phyloP scores from a whole-genome alignment of 2,113 vertebrate genomes.

The Clarias batrachus region DNA sequence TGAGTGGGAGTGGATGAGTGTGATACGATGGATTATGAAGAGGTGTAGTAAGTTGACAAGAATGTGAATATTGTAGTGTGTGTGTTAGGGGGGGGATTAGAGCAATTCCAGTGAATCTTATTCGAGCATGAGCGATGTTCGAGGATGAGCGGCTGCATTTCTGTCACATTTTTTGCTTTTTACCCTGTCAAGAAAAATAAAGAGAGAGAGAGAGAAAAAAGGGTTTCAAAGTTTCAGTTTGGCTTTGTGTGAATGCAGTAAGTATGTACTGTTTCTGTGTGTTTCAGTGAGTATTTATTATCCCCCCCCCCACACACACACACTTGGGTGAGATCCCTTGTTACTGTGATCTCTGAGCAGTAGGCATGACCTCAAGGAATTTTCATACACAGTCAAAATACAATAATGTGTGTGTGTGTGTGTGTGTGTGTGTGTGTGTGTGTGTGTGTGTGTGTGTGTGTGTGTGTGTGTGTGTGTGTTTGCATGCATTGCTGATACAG shows the following conservation, averaged over 20 bases:
- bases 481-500: not conserved
- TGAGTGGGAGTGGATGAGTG: not conserved
- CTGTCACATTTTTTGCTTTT: not conserved
- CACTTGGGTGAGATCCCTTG: not conserved
- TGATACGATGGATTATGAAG: not conserved
- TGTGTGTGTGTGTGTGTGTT: constrained; percentile 15
- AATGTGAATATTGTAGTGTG: not conserved
- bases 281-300: constrained; percentile 7
- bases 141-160: not conserved
- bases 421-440: too few relatives aligned
- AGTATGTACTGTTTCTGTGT: not conserved
- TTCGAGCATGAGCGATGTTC: not conserved
- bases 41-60: not conserved
- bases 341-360: constrained; percentile 26
- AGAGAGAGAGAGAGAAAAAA: not conserved
- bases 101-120: not conserved
- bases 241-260: not conserved
- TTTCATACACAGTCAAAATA: too few relatives aligned
- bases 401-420: too few relatives aligned
- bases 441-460: constrained; percentile 31
- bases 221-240: not conserved
- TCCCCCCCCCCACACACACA: not conserved
- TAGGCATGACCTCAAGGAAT: constrained; percentile 30
- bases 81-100: not conserved
- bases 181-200: not conserved